Percentiles rank a stretch among this genome's conserved stretches.
Conservation (phyloP, 2,888 invertebrate genomes). For the Tuta absoluta region DNA sequence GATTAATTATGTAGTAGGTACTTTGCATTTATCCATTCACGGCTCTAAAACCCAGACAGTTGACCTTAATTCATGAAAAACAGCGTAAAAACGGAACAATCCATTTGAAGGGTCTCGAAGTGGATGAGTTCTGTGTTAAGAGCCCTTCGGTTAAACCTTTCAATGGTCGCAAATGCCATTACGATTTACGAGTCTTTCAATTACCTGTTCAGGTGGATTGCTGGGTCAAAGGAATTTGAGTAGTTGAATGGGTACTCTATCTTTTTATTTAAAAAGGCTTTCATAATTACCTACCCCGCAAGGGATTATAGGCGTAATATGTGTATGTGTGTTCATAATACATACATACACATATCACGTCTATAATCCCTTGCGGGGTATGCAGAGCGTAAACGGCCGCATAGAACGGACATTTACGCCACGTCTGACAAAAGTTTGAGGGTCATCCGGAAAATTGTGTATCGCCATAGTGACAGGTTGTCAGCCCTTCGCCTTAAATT, state of each 20-base stretch:
- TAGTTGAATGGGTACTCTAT: not conserved
- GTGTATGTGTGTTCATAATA: too few species aligned
- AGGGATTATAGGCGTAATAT: too few species aligned
- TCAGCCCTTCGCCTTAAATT: too few species aligned
- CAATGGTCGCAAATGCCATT: not conserved
- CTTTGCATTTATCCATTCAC: too few species aligned
- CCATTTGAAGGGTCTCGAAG: not conserved
- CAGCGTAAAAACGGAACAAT: conserved; percentile 3
- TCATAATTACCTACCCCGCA: not conserved
- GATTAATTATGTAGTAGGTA: too few species aligned
- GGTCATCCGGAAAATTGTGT: too few species aligned
- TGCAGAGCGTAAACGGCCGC: too few species aligned
- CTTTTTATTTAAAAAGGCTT: not conserved
- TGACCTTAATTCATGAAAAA: not conserved
- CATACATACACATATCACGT: too few species aligned
- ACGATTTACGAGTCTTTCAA: not conserved
- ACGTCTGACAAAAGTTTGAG: too few species aligned
- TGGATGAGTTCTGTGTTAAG: not conserved
- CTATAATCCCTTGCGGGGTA: too few species aligned
- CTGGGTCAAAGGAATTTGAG: not conserved
- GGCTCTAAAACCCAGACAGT: not conserved
- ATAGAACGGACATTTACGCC: too few species aligned
- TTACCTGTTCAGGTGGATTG: not conserved
- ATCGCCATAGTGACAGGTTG: too few species aligned
- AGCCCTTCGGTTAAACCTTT: not conserved